Evolutionary conservation across 2,888 invertebrate species (phyloP), one percentile per base, ranked within the genome.

Genomic region (Pycnomerus fuliginosus): DNA sequence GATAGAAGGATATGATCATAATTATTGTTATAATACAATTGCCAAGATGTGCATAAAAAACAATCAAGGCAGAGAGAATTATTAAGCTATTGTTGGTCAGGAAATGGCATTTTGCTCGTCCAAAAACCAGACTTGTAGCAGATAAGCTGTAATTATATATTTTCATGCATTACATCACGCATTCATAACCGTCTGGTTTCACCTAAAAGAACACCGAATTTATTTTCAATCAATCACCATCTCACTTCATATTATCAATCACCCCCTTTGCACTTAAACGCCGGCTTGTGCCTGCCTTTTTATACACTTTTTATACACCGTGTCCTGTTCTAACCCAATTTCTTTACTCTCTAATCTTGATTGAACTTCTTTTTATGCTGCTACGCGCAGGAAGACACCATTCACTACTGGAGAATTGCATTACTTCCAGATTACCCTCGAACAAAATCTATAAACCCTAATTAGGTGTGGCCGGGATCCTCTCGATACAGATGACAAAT

Each of bases 201-300:
- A 47, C 28, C 42, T 39, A 48, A 48, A 29, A 44, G 37, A 33
- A 41, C 37, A 48, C 34, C 40, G 31, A 44, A 37, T 48, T 36
- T 40, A 29, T 16, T 52, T 55, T 52, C 55, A 53, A 59, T 59
- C 59, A 58, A 57, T 58, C 57, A 58, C 44, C 46, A 49, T 50
- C 49, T 47, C 44, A 50, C 49, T 59, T 48, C 47, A 47, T 52
- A 54, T 53, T 58, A 57, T 59, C 57, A 57, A 59, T 57, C 57
- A 56, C 52, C 55, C 48, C 48, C 48, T 52, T 57, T 56, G 47
- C 54, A 52, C 56, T 45, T 55, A 58, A 55, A 56, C 52, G 50
- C 52, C 44, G 51, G 43, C 43, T 46, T 50, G 47, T 42, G 48
- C 48, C 40, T 34, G 43, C 38, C 49, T 53, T 48, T 52, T 59